These are phyloP conservation scores for Empidonax alnorum DNA, from an alignment of 2,113 vertebrate species.

Conservation along the genomic window DNA sequence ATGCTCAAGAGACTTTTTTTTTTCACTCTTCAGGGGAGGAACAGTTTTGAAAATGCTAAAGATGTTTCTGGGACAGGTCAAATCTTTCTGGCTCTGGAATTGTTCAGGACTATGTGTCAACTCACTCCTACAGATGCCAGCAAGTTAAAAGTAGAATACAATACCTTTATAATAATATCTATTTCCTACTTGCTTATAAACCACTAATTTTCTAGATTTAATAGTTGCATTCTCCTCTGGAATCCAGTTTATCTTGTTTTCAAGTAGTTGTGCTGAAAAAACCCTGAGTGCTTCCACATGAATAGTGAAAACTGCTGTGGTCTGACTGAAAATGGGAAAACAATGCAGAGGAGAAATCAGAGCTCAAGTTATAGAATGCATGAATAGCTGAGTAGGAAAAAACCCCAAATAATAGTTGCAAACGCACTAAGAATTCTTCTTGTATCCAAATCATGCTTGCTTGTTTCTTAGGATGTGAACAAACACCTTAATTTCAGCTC, in stretches of 20 bases:
- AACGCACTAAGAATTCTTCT: background rate
- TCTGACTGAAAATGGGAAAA: conserved; percentile 7
- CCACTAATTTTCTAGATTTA: background rate
- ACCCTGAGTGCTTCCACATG: background rate
- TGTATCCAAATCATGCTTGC: background rate
- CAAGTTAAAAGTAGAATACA: background rate
- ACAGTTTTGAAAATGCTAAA: background rate
- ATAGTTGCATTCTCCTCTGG: background rate
- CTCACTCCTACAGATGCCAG: background rate
- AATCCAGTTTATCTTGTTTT: conserved; percentile 15
- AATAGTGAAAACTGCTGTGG: background rate
- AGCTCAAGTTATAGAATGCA: conserved; percentile 7
- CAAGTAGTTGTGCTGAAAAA: conserved; percentile 3
- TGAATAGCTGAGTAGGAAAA: background rate
- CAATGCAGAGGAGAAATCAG: conserved; percentile 19
- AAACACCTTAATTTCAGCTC: background rate
- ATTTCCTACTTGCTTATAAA: background rate
- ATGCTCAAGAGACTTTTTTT: background rate
- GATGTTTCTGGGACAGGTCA: background rate
- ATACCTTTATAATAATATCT: background rate
- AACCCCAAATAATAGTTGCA: background rate
- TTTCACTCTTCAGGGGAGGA: background rate
- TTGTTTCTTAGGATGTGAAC: background rate
- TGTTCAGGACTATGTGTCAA: background rate
- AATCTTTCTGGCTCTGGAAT: background rate